phyloP scores from a whole-genome alignment of 2,888 invertebrate genomes.

The Amphipyra berbera region DNA sequence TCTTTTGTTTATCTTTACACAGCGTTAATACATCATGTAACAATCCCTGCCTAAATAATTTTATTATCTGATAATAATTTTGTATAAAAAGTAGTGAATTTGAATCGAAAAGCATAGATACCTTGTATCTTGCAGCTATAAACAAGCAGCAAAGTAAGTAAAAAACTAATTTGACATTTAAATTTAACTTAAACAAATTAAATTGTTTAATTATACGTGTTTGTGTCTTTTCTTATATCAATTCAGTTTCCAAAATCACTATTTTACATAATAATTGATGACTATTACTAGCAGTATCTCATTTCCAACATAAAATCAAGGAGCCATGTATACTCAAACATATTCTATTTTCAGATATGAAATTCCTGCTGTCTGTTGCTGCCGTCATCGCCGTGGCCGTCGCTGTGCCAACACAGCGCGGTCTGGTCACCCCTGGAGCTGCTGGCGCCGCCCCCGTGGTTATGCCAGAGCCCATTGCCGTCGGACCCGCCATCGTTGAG shows the following conservation, averaged over 20 bases:
- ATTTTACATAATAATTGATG: background rate
- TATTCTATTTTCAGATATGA: constrained; percentile 32
- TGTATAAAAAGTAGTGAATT: constrained; percentile 45
- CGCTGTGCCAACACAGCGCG: constrained; percentile 51
- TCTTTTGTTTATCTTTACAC: background rate
- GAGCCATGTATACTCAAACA: background rate
- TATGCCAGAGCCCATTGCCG: constrained; percentile 33
- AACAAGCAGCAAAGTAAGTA: constrained; percentile 56
- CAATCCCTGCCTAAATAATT: background rate
- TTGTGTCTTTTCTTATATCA: background rate
- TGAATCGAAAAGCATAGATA: constrained; percentile 34
- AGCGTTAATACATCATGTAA: background rate
- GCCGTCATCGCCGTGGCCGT: constrained; percentile 54
- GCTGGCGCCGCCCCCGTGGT: constrained; percentile 40
- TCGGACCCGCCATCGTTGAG: constrained; percentile 58
- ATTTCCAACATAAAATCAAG: no score
- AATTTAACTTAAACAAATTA: no score
- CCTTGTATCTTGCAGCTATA: constrained; percentile 56
- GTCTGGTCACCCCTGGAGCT: constrained; percentile 32
- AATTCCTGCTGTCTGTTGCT: constrained; percentile 47
- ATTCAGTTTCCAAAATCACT: no score
- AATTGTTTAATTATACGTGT: background rate
- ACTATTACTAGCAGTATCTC: no score
- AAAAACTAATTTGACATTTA: background rate
- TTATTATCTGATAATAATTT: constrained; percentile 38